These are phyloP conservation scores for Falcunculus frontatus DNA, from an alignment of 2,113 vertebrate genomes.

Conservation along the genomic window DNA sequence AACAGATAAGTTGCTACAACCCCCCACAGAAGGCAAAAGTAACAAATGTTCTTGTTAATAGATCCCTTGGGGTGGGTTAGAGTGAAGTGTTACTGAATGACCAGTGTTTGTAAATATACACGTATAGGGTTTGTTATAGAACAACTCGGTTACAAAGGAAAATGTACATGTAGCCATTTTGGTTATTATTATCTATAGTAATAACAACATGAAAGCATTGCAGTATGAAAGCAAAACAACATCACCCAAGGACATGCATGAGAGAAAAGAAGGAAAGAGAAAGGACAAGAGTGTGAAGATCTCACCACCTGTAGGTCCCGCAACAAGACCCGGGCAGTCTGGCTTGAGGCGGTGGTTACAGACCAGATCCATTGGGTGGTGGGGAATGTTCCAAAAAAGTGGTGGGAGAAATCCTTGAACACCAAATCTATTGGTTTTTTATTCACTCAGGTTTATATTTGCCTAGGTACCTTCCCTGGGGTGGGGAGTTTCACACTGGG, in stretches of 20 bases:
- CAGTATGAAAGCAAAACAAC: neutral
- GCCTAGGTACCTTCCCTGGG: neutral
- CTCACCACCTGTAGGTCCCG: too few species aligned
- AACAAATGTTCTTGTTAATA: neutral
- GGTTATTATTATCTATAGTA: too few species aligned
- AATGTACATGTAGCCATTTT: neutral
- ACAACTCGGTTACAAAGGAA: neutral
- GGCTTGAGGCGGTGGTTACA: neutral
- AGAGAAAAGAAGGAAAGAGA: neutral
- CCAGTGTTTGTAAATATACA: neutral
- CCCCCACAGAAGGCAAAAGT: neutral
- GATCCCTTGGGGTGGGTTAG: neutral
- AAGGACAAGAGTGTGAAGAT: neutral
- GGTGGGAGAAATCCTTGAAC: neutral
- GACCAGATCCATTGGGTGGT: neutral
- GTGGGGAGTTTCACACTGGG: rapidly evolving
- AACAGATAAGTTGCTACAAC: neutral
- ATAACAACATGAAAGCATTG: neutral
- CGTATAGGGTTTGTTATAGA: neutral
- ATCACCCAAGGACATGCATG: too few species aligned
- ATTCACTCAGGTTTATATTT: neutral
- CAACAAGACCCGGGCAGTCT: rapidly evolving
- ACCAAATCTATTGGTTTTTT: neutral
- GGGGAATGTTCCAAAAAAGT: neutral
- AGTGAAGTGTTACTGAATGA: neutral